A percentile compares a stretch with the other conserved stretches of the same genome.
Evolutionary conservation across 2,888 invertebrate genomes (phyloP).

Genomic region (Lutraria lutraria): DNA sequence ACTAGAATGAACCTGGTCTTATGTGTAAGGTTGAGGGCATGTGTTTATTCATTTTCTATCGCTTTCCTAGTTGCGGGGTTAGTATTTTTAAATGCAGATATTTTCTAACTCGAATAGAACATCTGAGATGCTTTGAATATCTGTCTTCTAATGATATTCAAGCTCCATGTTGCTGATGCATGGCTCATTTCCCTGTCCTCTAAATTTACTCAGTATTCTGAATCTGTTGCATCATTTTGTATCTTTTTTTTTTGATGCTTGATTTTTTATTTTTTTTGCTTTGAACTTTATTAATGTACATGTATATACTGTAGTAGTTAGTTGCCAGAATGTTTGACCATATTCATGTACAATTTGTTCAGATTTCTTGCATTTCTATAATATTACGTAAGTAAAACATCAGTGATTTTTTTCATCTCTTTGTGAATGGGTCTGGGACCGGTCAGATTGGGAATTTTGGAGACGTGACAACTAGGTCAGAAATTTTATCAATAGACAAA

Average conservation of each 20-base stretch:
- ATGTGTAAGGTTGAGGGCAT: constrained; percentile 14
- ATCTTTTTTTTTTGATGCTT: neutral
- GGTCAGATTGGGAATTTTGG: too few species aligned
- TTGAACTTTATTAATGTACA: neutral
- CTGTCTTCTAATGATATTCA: neutral
- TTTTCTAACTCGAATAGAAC: neutral
- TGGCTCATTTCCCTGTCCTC: neutral
- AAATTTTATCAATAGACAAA: too few species aligned
- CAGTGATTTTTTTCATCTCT: too few species aligned
- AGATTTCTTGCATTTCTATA: too few species aligned
- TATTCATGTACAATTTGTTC: neutral
- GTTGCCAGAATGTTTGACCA: neutral
- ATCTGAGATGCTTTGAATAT: neutral
- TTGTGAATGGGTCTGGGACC: too few species aligned
- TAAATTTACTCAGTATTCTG: neutral
- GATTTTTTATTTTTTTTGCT: neutral
- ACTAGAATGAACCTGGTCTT: neutral
- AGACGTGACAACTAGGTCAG: too few species aligned
- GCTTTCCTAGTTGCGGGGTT: neutral
- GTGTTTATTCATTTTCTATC: neutral
- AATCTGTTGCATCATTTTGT: neutral
- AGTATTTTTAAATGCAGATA: neutral
- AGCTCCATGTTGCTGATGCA: neutral
- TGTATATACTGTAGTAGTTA: neutral
- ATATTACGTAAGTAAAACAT: too few species aligned